These are phyloP conservation scores for Vanessa atalanta DNA, from an alignment of 1,140 invertebrate species.

Conservation along the genomic window DNA sequence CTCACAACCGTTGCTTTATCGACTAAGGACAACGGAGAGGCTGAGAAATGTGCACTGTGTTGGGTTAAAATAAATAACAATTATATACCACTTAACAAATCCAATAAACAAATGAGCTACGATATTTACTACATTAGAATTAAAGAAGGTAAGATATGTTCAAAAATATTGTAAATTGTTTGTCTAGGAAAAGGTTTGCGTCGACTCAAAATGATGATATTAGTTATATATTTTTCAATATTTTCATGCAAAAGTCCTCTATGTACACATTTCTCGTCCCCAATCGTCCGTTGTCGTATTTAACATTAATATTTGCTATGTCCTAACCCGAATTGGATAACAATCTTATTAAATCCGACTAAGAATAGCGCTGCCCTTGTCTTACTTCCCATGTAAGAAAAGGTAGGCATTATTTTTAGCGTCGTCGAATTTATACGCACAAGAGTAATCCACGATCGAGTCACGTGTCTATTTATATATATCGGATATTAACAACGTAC, in stretches of 20 bases:
- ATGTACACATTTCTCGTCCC: background rate
- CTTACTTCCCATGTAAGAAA: conserved; percentile 21
- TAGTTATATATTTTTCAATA: too few species aligned
- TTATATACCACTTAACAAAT: too few species aligned
- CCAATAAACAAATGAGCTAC: too few species aligned
- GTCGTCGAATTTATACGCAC: background rate
- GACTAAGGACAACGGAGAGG: conserved; percentile 17
- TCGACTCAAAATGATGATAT: too few species aligned
- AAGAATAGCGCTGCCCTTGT: conserved; percentile 20
- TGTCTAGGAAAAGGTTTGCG: too few species aligned
- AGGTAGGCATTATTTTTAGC: conserved; percentile 20
- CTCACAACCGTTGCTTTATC: conserved; percentile 72
- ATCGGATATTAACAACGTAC: conserved; percentile 16
- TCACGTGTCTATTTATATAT: conserved; percentile 2
- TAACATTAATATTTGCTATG: conserved; percentile 17
- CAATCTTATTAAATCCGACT: conserved; percentile 9
- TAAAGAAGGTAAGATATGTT: too few species aligned
- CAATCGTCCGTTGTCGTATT: conserved; percentile 5
- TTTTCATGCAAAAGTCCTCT: too few species aligned
- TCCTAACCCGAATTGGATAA: conserved; percentile 5
- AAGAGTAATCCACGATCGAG: background rate
- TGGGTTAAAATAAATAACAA: too few species aligned
- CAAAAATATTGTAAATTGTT: too few species aligned
- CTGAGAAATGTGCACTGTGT: background rate
- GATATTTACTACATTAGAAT: too few species aligned